Evolutionary conservation across 2,888 invertebrate species (phyloP).

Genomic region (Cepaea hortensis): DNA sequence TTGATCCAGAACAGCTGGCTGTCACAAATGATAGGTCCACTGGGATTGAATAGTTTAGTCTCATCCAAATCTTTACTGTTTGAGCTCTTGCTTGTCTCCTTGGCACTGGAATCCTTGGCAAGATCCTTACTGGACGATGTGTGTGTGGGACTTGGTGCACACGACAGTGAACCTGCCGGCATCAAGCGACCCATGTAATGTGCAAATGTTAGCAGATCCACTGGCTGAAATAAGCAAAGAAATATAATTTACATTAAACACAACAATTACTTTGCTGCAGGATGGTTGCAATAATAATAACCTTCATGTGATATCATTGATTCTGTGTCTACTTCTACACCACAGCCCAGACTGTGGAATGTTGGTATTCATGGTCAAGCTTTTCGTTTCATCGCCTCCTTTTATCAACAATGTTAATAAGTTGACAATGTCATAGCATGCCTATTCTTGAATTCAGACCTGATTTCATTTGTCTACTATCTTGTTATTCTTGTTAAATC

Average conservation of each 20-base stretch:
- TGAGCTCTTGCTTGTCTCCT: constrained; percentile 33
- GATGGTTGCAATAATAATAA: neutral
- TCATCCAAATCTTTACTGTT: constrained; percentile 48
- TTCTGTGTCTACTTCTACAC: too few relatives aligned
- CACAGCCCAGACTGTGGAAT: too few relatives aligned
- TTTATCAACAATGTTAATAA: too few relatives aligned
- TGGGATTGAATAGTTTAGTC: constrained; percentile 20
- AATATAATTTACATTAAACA: neutral
- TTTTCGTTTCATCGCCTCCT: too few relatives aligned
- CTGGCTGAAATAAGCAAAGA: constrained; percentile 16
- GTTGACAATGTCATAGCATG: too few relatives aligned
- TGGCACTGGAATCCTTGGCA: constrained; percentile 33
- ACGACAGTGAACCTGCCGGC: constrained; percentile 58
- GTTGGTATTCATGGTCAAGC: too few relatives aligned
- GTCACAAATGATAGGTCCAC: constrained; percentile 68
- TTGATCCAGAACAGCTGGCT: constrained; percentile 80
- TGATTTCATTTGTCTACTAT: too few relatives aligned
- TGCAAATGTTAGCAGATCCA: constrained; percentile 59
- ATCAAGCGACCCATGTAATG: constrained; percentile 72
- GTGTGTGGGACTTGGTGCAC: constrained; percentile 55
- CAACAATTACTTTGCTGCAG: neutral
- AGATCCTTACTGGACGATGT: constrained; percentile 32
- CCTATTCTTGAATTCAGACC: too few relatives aligned
- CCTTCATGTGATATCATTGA: too few relatives aligned
- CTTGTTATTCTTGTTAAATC: too few relatives aligned